Percentiles rank a stretch among this genome's conserved stretches.
Conservation (phyloP, 2,113 vertebrate species). For the Noturus placidus region DNA sequence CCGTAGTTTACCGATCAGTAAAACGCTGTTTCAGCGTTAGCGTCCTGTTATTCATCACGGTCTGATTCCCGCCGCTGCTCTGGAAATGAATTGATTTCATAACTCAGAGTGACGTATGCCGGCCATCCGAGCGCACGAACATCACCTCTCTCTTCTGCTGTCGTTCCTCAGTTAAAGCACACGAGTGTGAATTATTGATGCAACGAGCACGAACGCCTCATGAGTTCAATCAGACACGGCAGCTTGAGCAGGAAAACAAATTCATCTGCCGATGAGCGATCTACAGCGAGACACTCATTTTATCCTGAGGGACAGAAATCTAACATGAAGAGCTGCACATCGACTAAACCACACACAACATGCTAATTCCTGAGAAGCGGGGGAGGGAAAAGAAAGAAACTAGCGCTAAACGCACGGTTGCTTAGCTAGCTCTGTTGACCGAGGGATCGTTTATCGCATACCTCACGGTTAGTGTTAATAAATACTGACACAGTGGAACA, state of each 20-base stretch:
- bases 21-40: not conserved
- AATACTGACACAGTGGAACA: not conserved
- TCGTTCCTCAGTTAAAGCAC: slow-evolving; percentile 1
- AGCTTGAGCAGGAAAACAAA: slow-evolving; percentile 6
- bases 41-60: not conserved
- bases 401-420: not conserved
- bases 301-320: not conserved
- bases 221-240: slow-evolving; percentile 38
- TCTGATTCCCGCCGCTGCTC: not conserved
- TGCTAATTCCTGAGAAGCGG: not conserved
- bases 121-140: not conserved
- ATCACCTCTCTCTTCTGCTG: not conserved
- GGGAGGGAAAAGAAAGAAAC: not conserved
- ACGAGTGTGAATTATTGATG: slow-evolving; percentile 31
- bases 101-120: not conserved
- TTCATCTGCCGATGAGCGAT: slow-evolving; percentile 18
- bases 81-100: not conserved
- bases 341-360: not conserved
- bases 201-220: slow-evolving; percentile 12
- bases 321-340: not conserved
- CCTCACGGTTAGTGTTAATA: not conserved
- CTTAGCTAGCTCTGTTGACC: not conserved
- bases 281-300: not conserved
- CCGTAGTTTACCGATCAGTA: not conserved
- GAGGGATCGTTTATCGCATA: not conserved